These are phyloP conservation scores for Sympetrum striolatum DNA, from an alignment of 2,888 invertebrate species.

Conservation along the genomic window DNA sequence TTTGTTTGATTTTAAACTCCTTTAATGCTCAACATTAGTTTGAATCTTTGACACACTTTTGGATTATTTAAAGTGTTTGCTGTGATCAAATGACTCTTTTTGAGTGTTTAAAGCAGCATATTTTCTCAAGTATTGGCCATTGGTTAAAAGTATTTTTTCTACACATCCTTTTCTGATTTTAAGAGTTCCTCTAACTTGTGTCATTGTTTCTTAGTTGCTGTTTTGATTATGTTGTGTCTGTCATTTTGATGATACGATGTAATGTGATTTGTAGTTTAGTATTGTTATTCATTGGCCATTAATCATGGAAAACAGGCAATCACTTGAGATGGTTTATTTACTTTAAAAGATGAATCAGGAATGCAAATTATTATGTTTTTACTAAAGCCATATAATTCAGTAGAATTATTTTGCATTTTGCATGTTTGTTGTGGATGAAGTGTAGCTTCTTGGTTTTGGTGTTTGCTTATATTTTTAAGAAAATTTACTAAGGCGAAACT, in stretches of 20 bases:
- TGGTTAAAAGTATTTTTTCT: conserved; percentile 43
- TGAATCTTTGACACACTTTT: conserved; percentile 20
- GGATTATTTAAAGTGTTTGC: conserved; percentile 1
- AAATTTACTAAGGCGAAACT: conserved; percentile 2
- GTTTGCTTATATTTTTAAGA: conserved; percentile 7
- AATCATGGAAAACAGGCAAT: conserved; percentile 24
- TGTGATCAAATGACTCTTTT: neutral
- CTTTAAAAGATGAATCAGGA: neutral
- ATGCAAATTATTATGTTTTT: conserved; percentile 2
- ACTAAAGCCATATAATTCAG: conserved; percentile 1
- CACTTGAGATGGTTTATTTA: conserved; percentile 36
- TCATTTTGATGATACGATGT: conserved; percentile 20
- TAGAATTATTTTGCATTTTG: conserved; percentile 34
- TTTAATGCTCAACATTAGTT: conserved; percentile 19
- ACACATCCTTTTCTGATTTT: conserved; percentile 46
- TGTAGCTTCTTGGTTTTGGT: conserved; percentile 26
- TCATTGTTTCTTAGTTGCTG: conserved; percentile 12
- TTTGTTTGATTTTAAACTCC: conserved; percentile 19
- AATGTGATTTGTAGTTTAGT: neutral
- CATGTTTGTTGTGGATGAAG: conserved; percentile 32
- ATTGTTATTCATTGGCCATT: conserved; percentile 24
- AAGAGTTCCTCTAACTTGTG: conserved; percentile 49
- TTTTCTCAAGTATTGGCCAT: conserved; percentile 37
- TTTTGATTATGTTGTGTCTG: conserved; percentile 9
- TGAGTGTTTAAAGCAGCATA: conserved; percentile 21